A percentile compares a stretch with the other conserved stretches of the same genome.
Evolutionary conservation across 2,888 invertebrate species (phyloP).

Genomic region (Zelleria hepariella): DNA sequence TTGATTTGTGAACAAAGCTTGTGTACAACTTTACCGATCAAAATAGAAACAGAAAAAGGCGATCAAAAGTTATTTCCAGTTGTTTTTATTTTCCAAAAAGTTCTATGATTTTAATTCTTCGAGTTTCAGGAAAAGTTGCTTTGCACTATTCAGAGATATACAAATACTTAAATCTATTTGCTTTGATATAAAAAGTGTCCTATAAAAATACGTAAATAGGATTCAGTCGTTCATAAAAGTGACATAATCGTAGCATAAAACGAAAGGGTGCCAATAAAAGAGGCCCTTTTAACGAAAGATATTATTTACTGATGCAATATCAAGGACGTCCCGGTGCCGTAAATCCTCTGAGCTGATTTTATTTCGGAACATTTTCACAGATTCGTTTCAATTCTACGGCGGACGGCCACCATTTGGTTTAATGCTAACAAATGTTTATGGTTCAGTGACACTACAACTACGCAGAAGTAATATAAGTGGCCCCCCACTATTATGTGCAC

Average conservation of each 20-base stretch:
- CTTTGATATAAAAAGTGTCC: not conserved
- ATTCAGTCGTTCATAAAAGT: constrained; percentile 52
- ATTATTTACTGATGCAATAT: constrained; percentile 61
- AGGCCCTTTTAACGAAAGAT: constrained; percentile 53
- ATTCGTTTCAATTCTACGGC: not conserved
- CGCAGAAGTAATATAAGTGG: not conserved
- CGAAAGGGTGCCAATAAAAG: constrained; percentile 63
- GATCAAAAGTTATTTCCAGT: too few relatives aligned
- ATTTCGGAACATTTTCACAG: constrained; percentile 18
- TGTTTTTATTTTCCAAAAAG: too few relatives aligned
- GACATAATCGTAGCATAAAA: constrained; percentile 62
- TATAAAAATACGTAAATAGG: constrained; percentile 42
- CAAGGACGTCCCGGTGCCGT: constrained; percentile 36
- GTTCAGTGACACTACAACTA: not conserved
- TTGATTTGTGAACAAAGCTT: too few relatives aligned
- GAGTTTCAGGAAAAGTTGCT: not conserved
- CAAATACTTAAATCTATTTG: too few relatives aligned
- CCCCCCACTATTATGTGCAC: not conserved
- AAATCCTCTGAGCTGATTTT: constrained; percentile 39
- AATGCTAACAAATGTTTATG: not conserved
- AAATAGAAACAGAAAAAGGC: not conserved
- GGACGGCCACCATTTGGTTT: not conserved
- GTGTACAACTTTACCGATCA: not conserved
- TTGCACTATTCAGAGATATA: not conserved
- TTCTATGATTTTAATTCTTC: too few relatives aligned